Base-by-base conservation (phyloP, 1,140 invertebrate species). In the Trichoplusia ni region DNA sequence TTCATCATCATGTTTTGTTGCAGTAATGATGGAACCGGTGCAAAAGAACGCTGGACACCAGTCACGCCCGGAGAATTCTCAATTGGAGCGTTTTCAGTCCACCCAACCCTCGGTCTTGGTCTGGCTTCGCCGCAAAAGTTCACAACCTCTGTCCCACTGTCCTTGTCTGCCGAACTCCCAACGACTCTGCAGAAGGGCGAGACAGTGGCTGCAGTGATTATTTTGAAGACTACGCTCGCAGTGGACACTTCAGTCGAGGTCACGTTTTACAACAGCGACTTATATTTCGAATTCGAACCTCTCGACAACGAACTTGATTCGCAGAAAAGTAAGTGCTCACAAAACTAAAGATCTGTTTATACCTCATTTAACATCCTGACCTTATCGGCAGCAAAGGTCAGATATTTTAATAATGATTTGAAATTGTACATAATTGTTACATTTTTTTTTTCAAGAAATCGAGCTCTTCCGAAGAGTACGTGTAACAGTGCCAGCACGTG, bases 31-130 rank as follows among this genome's bases (percentile, higher is more conserved):
- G 93, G 93, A 14, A 92, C 91, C 82, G 91, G 92, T 19, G 90
- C 92, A 2, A 82, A 92, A 23, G 89, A 92, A 64, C 86, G 92
- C 61, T 89, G 86, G 73, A 94, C 97, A 23, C 98, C 98, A 0
- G 95, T 97, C 67, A 96, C 96, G 0, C 97, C 99, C 7, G 98
- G 97, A 0, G 97, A 96, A 1, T 99, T 98, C 97, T 92, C 96
- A 13, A 92, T 99, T 0, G 96, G 95, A 25, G 98, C 96, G 0
- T 99, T 99, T 84, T 97, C 98, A 0, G 91, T 99, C 33, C 96
- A 98, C 87, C 92, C 95, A 0, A 91, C 95, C 6, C 90, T 94
- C 54, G 98, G 98, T 13, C 92, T 99, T 0, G 97, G 97, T 1
- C 90, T 99, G 2, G 94, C 96, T 7, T 86, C 46, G 80, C 91